A percentile compares a stretch with the other conserved stretches of the same genome.
Evolutionary conservation across 2,888 invertebrate genomes (phyloP).

Genomic region (Poecilus cupreus): DNA sequence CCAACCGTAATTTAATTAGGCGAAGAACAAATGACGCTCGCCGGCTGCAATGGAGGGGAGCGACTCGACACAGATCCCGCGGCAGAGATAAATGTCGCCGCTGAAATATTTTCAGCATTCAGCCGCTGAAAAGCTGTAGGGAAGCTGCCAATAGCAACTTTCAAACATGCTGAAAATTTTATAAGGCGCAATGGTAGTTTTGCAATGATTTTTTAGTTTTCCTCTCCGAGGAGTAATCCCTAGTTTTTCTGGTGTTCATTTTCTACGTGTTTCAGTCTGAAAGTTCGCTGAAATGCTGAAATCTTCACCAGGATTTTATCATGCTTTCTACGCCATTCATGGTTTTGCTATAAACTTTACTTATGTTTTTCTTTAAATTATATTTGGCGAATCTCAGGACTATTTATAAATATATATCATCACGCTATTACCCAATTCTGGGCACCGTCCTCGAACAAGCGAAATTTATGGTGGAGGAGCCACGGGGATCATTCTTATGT

Average conservation of each 20-base stretch:
- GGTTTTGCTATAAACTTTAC: too few relatives aligned
- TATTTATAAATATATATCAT: too few relatives aligned
- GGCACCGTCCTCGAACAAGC: too few relatives aligned
- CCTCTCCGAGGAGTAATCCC: not conserved
- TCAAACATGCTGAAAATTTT: slow-evolving; percentile 27
- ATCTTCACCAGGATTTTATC: slow-evolving; percentile 19
- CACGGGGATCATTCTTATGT: too few relatives aligned
- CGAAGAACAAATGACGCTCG: slow-evolving; percentile 27
- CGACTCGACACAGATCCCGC: not conserved
- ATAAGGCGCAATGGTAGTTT: slow-evolving; percentile 10
- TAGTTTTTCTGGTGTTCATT: not conserved
- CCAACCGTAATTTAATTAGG: slow-evolving; percentile 30
- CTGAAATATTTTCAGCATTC: slow-evolving; percentile 21
- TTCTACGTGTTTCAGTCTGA: not conserved
- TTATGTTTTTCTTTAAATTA: too few relatives aligned
- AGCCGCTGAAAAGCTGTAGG: slow-evolving; percentile 3
- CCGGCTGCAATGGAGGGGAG: not conserved
- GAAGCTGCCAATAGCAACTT: slow-evolving; percentile 26
- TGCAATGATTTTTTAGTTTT: slow-evolving; percentile 32
- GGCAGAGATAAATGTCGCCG: slow-evolving; percentile 23
- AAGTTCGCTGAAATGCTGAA: not conserved
- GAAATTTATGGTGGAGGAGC: too few relatives aligned
- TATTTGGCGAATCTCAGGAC: too few relatives aligned
- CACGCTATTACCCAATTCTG: too few relatives aligned
- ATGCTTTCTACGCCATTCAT: too few relatives aligned